Percentiles rank a stretch among this genome's conserved stretches.
phyloP scores from a whole-genome alignment of 2,113 vertebrate species.

The Oenanthe oenanthe region DNA sequence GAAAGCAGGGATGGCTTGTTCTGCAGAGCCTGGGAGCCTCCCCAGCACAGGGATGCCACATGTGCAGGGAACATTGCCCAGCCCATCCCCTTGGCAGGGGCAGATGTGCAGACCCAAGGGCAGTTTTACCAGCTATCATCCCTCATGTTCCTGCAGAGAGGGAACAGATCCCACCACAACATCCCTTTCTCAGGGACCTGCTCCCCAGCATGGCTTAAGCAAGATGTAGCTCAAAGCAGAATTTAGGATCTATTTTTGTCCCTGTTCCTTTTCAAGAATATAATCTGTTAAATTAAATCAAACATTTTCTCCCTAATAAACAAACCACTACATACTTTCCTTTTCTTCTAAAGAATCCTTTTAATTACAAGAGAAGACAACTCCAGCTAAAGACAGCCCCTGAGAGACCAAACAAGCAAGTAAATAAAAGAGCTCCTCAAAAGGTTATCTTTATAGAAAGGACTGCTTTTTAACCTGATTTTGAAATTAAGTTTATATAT shows the following conservation, averaged over 20 bases:
- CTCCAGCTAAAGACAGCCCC: not conserved
- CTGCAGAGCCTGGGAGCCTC: not conserved
- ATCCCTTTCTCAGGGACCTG: not conserved
- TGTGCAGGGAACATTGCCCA: not conserved
- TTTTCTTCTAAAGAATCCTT: not conserved
- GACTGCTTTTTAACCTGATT: not conserved
- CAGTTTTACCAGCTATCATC: not conserved
- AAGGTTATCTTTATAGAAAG: not conserved
- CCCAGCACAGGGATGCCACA: fast-evolving
- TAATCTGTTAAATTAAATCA: slow-evolving; percentile 15
- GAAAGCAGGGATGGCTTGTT: not conserved
- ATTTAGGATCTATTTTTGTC: not conserved
- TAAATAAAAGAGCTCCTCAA: not conserved
- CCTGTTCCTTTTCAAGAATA: not conserved
- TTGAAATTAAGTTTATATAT: not conserved
- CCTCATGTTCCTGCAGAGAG: not conserved
- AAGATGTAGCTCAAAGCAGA: not conserved
- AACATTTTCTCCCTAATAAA: slow-evolving; percentile 16
- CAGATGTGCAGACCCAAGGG: not conserved
- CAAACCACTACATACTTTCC: not conserved
- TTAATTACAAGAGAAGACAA: not conserved
- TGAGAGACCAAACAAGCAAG: not conserved
- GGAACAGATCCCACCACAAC: not conserved
- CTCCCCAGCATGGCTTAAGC: not conserved
- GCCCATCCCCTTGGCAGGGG: fast-evolving